phyloP scores from a whole-genome alignment of 2,797 vertebrate genomes.

The Lepilemur septentrionalis region DNA sequence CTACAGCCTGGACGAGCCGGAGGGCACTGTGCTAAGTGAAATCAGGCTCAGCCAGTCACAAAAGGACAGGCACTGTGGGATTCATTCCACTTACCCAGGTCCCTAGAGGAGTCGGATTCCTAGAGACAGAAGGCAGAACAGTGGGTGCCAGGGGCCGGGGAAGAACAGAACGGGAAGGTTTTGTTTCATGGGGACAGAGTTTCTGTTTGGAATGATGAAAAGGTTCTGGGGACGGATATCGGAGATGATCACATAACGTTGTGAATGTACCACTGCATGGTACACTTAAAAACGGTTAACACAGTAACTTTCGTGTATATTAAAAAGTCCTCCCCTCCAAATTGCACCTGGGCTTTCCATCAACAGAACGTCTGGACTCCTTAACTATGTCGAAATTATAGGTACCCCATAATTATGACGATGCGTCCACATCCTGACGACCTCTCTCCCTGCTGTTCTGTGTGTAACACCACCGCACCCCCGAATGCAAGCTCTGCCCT shows the following conservation, averaged over 20 bases:
- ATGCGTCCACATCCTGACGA: no score
- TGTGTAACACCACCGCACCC: accelerated
- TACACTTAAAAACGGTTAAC: no score
- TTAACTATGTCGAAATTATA: no score
- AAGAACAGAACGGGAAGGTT: accelerated
- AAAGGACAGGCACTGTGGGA: background rate
- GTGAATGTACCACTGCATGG: background rate
- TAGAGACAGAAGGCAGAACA: background rate
- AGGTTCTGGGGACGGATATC: background rate
- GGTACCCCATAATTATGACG: background rate
- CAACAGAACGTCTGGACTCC: background rate
- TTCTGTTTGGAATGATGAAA: background rate
- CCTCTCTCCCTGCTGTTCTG: background rate
- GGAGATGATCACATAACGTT: accelerated
- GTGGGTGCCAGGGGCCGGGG: no score
- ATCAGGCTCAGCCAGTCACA: no score
- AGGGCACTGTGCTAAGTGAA: background rate
- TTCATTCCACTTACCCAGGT: accelerated
- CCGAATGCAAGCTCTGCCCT: background rate
- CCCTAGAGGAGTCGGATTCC: background rate
- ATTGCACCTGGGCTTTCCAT: background rate
- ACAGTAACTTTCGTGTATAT: background rate
- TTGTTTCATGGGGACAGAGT: background rate
- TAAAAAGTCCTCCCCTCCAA: background rate
- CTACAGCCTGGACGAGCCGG: background rate